Conservation (phyloP, 2,888 invertebrate genomes). For the Drosophila cognata region DNA sequence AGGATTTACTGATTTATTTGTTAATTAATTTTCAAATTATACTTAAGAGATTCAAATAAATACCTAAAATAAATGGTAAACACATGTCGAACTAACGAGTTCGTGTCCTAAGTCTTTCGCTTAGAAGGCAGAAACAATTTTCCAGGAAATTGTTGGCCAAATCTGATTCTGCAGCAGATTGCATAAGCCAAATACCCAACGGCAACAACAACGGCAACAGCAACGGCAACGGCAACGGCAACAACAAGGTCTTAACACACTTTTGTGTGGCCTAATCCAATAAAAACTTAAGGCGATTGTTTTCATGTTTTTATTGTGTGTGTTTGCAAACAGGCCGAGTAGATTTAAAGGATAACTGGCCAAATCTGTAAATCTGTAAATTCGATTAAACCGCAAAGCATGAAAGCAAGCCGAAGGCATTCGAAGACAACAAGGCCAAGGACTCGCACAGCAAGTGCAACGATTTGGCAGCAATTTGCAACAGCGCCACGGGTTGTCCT, state of each 20-base stretch:
- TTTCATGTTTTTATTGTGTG: slow-evolving; percentile 5
- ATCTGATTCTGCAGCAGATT: slow-evolving; percentile 29
- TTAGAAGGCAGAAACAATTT: slow-evolving; percentile 38
- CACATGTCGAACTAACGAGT: slow-evolving; percentile 16
- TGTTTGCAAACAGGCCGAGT: slow-evolving; percentile 70
- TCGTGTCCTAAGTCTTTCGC: slow-evolving; percentile 62
- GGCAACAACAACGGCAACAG: not conserved
- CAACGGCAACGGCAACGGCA: not conserved
- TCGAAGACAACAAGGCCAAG: slow-evolving; percentile 24
- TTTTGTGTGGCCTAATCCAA: slow-evolving; percentile 72
- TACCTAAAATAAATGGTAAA: not conserved
- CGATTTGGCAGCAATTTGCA: slow-evolving; percentile 65
- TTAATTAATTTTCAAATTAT: not conserved
- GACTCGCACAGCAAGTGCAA: slow-evolving; percentile 63
- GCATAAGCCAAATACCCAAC: slow-evolving; percentile 45
- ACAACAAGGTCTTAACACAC: slow-evolving; percentile 65
- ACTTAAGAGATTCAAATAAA: not conserved
- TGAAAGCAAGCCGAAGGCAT: slow-evolving; percentile 52
- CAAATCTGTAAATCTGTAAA: slow-evolving; percentile 66
- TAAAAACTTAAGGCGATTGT: slow-evolving; percentile 61
- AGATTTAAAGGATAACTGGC: slow-evolving; percentile 49
- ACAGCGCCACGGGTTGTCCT: slow-evolving; percentile 57
- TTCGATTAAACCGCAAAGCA: slow-evolving; percentile 82
- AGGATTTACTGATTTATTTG: not conserved
- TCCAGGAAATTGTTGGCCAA: slow-evolving; percentile 57